These are phyloP conservation scores for Sebastes baramenuke DNA, from an alignment of 2,797 vertebrate genomes.

Conservation along the genomic window DNA sequence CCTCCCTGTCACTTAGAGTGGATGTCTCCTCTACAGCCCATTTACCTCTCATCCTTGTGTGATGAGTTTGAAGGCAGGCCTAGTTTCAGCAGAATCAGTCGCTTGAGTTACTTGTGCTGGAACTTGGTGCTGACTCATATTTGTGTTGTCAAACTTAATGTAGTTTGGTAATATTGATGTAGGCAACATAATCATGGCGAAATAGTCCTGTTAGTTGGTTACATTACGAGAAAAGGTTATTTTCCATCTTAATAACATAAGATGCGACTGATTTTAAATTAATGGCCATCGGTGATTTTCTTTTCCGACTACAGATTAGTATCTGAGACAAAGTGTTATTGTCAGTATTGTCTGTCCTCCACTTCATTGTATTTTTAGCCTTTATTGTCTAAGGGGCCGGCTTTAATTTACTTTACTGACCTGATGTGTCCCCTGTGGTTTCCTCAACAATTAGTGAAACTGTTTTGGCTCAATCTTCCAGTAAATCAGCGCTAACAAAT, in stretches of 20 bases:
- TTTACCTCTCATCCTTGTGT: constrained; percentile 45
- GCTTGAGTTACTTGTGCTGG: constrained; percentile 4
- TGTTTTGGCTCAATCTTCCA: constrained; percentile 5
- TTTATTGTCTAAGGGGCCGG: constrained; percentile 3
- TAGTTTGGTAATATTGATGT: background rate
- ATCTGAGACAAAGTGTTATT: background rate
- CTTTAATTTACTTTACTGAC: constrained; percentile 34
- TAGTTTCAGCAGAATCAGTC: constrained; percentile 25
- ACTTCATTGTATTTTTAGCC: constrained; percentile 5
- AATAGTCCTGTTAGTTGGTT: background rate
- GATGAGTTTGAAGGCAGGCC: constrained; percentile 44
- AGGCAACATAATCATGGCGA: background rate
- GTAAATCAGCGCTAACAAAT: constrained; percentile 16
- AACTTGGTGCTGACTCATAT: constrained; percentile 26
- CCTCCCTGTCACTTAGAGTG: constrained; percentile 53
- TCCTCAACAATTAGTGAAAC: constrained; percentile 41
- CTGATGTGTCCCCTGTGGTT: constrained; percentile 28
- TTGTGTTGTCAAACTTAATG: background rate
- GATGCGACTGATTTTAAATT: background rate
- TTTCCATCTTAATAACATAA: background rate
- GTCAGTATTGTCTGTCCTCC: background rate
- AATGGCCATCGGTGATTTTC: background rate
- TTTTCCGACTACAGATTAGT: background rate
- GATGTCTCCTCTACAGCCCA: constrained; percentile 53
- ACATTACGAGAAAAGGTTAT: background rate